These are phyloP conservation scores for Scelioninae gen. 1 DNA, from an alignment of 2,888 invertebrate genomes.

Conservation along the genomic window DNA sequence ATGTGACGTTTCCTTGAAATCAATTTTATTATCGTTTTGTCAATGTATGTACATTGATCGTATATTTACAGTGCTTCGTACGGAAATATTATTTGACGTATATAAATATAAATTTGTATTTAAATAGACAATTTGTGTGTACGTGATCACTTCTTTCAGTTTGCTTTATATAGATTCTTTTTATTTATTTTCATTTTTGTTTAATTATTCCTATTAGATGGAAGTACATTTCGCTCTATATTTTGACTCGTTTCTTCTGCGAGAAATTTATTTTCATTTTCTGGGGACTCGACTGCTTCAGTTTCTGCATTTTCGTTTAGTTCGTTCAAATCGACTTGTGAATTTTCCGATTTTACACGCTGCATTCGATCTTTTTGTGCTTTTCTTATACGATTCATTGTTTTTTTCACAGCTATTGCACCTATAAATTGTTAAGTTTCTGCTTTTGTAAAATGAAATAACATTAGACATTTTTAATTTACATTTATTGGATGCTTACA, in stretches of 20 bases:
- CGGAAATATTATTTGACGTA: slow-evolving; percentile 46
- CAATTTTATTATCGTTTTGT: slow-evolving; percentile 35
- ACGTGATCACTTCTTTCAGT: slow-evolving; percentile 32
- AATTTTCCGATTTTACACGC: background rate
- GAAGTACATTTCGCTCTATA: background rate
- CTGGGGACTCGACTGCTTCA: background rate
- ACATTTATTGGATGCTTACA: slow-evolving; percentile 74
- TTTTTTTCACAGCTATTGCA: slow-evolving; percentile 78
- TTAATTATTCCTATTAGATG: background rate
- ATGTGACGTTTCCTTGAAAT: slow-evolving; percentile 31
- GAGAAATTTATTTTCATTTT: too few relatives aligned
- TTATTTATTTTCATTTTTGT: background rate
- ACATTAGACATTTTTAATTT: background rate
- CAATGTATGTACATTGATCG: slow-evolving; percentile 33
- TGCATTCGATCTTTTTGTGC: slow-evolving; percentile 64
- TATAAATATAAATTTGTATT: slow-evolving; percentile 53
- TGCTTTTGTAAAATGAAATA: too few relatives aligned
- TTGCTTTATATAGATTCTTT: slow-evolving; percentile 15
- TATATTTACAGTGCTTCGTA: slow-evolving; percentile 50
- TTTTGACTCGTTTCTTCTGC: background rate
- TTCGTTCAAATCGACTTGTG: background rate
- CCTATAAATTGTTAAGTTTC: slow-evolving; percentile 69
- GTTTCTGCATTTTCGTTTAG: background rate
- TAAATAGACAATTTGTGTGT: slow-evolving; percentile 46
- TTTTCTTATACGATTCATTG: slow-evolving; percentile 74